These are phyloP conservation scores for Scaptodrosophila latifasciaeformis DNA, from an alignment of 2,888 invertebrate species.

Conservation along the genomic window DNA sequence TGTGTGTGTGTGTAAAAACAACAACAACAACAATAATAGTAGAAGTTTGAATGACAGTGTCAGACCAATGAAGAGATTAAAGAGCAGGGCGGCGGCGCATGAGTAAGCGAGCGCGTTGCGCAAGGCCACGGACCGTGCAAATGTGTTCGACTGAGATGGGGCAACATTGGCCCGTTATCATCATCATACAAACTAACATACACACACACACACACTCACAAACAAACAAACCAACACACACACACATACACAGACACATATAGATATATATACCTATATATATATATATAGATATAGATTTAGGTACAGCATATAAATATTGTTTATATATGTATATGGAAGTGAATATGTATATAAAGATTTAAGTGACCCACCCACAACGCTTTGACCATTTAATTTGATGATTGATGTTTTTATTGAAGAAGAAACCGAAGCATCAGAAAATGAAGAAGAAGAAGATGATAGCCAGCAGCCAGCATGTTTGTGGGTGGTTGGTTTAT, in stretches of 20 bases:
- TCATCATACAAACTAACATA: no score
- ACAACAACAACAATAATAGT: constrained; percentile 14
- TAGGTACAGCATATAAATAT: neutral
- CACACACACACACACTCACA: no score
- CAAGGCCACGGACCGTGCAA: constrained; percentile 41
- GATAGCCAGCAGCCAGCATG: no score
- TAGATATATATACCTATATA: constrained; percentile 4
- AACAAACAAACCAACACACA: constrained; percentile 9
- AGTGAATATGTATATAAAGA: constrained; percentile 1
- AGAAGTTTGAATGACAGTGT: constrained; percentile 47
- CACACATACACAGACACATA: constrained; percentile 5
- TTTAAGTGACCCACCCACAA: constrained; percentile 17
- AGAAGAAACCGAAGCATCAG: no score
- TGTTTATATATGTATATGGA: neutral
- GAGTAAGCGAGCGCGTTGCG: constrained; percentile 66
- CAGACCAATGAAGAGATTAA: no score
- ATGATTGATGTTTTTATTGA: constrained; percentile 54
- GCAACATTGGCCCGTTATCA: no score
- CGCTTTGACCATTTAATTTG: constrained; percentile 18
- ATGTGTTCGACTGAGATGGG: no score
- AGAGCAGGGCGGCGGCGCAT: constrained; percentile 33
- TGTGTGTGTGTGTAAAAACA: no score
- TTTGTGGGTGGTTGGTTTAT: neutral
- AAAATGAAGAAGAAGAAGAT: no score
- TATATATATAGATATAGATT: neutral